A percentile compares a stretch with the other conserved stretches of the same genome.
Conservation (phyloP, 2,888 invertebrate genomes). For the Drosophila borborema region DNA sequence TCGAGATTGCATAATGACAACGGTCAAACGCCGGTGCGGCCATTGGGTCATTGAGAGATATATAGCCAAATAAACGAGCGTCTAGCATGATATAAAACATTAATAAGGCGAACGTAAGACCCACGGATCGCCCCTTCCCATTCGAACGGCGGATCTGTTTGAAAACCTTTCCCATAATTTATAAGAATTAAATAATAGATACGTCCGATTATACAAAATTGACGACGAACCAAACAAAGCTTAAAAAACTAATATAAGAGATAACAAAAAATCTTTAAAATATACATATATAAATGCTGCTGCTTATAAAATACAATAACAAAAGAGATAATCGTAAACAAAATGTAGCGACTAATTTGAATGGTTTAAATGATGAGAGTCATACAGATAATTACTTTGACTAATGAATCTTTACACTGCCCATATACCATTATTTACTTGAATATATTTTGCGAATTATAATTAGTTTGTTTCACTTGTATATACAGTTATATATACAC, state of each 20-base stretch:
- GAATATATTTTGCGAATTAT: background rate
- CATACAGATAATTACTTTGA: constrained; percentile 35
- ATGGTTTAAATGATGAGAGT: constrained; percentile 11
- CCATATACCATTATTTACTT: constrained; percentile 1
- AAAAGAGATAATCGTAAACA: constrained; percentile 17
- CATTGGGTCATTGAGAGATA: constrained; percentile 54
- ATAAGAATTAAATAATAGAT: constrained; percentile 56
- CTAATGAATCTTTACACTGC: constrained; percentile 16
- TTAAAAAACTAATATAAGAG: constrained; percentile 14
- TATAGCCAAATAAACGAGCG: constrained; percentile 66
- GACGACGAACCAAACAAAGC: constrained; percentile 6
- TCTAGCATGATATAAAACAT: constrained; percentile 72
- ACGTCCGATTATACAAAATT: constrained; percentile 20
- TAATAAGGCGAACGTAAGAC: constrained; percentile 41
- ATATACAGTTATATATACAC: background rate
- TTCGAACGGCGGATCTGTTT: constrained; percentile 7
- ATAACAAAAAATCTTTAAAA: constrained; percentile 29
- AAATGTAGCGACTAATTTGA: constrained; percentile 40
- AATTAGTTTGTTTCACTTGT: background rate
- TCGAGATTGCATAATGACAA: constrained; percentile 52
- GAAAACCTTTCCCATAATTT: constrained; percentile 33
- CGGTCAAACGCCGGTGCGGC: constrained; percentile 42
- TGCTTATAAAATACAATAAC: constrained; percentile 15
- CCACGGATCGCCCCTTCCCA: constrained; percentile 2
- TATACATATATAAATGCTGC: background rate